A percentile compares a stretch with the other conserved stretches of the same genome.
Conservation (phyloP, 2,113 vertebrate species). For the Astur gentilis region DNA sequence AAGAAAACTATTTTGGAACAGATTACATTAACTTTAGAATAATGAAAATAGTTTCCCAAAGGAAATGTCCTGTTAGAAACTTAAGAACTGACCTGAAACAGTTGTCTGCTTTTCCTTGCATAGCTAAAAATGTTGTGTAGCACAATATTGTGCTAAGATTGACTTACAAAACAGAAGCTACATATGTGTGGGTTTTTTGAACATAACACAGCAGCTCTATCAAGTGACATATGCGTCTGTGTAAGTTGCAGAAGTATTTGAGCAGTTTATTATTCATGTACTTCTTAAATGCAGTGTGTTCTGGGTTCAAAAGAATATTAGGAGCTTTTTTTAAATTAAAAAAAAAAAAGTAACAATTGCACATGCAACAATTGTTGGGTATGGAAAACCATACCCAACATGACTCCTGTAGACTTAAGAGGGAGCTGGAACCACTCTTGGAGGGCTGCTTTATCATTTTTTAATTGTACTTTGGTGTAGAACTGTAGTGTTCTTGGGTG, state of each 20-base stretch:
- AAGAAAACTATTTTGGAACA: slow-evolving; percentile 23
- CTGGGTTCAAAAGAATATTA: slow-evolving; percentile 68
- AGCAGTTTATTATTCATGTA: slow-evolving; percentile 68
- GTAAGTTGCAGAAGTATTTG: slow-evolving; percentile 68
- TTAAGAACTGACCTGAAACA: slow-evolving; percentile 56
- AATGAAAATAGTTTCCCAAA: slow-evolving; percentile 44
- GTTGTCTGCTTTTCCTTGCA: slow-evolving; percentile 60
- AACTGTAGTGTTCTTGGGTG: slow-evolving; percentile 83
- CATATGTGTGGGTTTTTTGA: not conserved
- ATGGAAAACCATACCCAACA: slow-evolving; percentile 73
- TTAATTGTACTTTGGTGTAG: slow-evolving; percentile 75
- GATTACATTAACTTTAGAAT: slow-evolving; percentile 28
- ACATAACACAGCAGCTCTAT: slow-evolving; percentile 50
- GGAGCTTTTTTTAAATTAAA: slow-evolving; percentile 44
- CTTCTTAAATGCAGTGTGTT: slow-evolving; percentile 66
- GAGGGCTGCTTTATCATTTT: slow-evolving; percentile 74
- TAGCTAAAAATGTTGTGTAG: slow-evolving; percentile 63
- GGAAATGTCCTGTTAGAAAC: slow-evolving; percentile 43
- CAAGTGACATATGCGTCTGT: slow-evolving; percentile 58
- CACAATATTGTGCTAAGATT: slow-evolving; percentile 60
- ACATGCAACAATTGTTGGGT: slow-evolving; percentile 56
- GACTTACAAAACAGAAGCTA: slow-evolving; percentile 64
- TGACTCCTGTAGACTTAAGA: slow-evolving; percentile 73
- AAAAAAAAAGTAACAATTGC: slow-evolving; percentile 46
- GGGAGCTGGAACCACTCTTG: slow-evolving; percentile 73